Conservation (phyloP, 2,113 vertebrate species). For the Sapajus apella region DNA sequence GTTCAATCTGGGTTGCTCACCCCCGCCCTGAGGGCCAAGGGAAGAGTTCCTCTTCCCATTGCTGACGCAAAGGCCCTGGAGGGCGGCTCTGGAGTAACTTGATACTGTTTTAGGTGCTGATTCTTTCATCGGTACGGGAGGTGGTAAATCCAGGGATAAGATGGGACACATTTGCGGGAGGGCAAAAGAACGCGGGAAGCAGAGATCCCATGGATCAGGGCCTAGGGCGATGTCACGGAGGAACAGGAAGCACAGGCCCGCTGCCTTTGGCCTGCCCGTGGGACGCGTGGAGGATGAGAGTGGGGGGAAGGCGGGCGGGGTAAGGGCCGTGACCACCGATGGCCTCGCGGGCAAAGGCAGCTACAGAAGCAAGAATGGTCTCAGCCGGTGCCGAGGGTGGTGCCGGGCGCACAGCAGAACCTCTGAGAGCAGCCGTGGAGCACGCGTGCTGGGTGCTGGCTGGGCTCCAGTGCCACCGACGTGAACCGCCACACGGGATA, state of each 20-base stretch:
- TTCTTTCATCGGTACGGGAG: fast-evolving
- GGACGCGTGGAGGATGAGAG: fast-evolving
- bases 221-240: not conserved
- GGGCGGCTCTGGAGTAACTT: not conserved
- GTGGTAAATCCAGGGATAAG: too few relatives aligned
- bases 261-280: not conserved
- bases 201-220: not conserved
- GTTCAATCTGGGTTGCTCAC: too few relatives aligned
- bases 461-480: fast-evolving
- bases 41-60: too few relatives aligned
- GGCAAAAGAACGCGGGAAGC: not conserved
- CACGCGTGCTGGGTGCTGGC: fast-evolving
- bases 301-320: not conserved
- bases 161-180: fast-evolving
- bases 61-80: not conserved
- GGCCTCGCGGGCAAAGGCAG: fast-evolving
- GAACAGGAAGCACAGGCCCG: fast-evolving
- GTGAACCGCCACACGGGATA: fast-evolving
- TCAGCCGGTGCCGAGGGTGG: fast-evolving
- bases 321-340: fast-evolving
- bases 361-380: fast-evolving
- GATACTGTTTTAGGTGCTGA: fast-evolving
- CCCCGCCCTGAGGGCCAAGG: fast-evolving
- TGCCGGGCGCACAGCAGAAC: fast-evolving
- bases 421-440: fast-evolving